Evolutionary conservation across 2,113 vertebrate genomes (phyloP).

Genomic region (Mormyrus iriodes): DNA sequence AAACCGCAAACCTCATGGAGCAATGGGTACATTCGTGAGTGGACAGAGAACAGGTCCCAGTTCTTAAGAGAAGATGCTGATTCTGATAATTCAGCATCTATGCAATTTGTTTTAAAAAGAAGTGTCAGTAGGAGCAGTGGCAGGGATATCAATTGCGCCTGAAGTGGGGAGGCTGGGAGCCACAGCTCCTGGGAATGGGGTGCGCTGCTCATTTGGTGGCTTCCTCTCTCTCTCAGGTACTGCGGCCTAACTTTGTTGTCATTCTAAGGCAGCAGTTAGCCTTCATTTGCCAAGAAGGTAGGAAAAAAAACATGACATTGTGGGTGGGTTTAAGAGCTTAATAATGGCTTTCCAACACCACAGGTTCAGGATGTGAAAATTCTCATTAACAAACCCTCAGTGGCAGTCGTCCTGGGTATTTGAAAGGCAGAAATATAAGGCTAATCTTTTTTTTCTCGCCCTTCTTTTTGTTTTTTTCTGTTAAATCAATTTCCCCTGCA

Average conservation of each 20-base stretch:
- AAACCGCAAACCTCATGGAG: neutral
- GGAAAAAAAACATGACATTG: neutral
- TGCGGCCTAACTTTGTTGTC: neutral
- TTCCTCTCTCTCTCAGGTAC: neutral
- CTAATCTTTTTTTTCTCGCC: neutral
- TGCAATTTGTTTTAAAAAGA: neutral
- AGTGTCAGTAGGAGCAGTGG: neutral
- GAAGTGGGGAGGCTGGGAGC: neutral
- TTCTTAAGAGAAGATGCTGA: neutral
- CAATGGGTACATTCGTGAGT: neutral
- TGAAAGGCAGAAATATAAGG: neutral
- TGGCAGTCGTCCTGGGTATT: neutral
- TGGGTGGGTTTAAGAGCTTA: neutral
- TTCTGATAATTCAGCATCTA: neutral
- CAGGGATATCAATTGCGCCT: neutral
- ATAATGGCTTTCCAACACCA: neutral
- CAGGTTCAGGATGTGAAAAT: neutral
- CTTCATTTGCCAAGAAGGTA: neutral
- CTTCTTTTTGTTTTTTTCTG: neutral
- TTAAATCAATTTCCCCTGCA: neutral
- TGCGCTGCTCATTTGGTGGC: neutral
- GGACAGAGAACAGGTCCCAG: neutral
- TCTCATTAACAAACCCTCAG: conserved; percentile 3
- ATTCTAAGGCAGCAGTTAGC: neutral
- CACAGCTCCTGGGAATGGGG: neutral